These are phyloP conservation scores for Conops quadrifasciatus DNA, from an alignment of 2,888 invertebrate genomes.

Conservation along the genomic window DNA sequence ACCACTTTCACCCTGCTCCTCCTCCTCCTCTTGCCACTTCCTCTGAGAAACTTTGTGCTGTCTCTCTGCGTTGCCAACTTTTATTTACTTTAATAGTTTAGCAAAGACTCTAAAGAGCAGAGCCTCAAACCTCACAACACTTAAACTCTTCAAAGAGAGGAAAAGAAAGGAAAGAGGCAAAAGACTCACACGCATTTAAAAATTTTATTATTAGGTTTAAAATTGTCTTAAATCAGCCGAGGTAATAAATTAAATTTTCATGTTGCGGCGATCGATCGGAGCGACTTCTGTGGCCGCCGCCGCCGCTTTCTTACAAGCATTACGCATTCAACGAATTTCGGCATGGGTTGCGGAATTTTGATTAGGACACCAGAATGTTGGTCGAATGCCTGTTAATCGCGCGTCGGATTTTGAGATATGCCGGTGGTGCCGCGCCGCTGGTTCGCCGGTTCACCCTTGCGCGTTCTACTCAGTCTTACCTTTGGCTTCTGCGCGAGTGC, in stretches of 20 bases:
- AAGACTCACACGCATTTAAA: conserved; percentile 17
- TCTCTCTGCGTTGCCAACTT: no score
- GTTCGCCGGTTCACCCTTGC: neutral
- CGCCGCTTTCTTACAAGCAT: conserved; percentile 21
- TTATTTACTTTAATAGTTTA: no score
- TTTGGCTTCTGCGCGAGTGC: neutral
- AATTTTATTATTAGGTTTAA: conserved; percentile 24
- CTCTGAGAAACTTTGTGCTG: no score
- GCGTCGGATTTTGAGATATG: conserved; percentile 59
- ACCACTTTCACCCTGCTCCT: no score
- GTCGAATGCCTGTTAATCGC: conserved; percentile 52
- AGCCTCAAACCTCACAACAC: no score
- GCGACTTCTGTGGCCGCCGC: conserved; percentile 31
- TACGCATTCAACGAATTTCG: conserved; percentile 31
- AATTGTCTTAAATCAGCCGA: conserved; percentile 8
- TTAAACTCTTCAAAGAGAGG: neutral
- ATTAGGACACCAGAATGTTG: conserved; percentile 61
- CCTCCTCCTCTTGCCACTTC: no score
- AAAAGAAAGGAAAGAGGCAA: conserved; percentile 15
- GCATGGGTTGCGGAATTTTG: conserved; percentile 62
- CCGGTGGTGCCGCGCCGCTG: neutral
- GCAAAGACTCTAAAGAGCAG: no score
- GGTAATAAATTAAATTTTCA: conserved; percentile 37
- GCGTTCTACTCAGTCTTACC: neutral
- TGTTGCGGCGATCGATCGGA: conserved; percentile 17